phyloP scores from a whole-genome alignment of 1,140 invertebrate genomes.

The Drosophila nasuta region DNA sequence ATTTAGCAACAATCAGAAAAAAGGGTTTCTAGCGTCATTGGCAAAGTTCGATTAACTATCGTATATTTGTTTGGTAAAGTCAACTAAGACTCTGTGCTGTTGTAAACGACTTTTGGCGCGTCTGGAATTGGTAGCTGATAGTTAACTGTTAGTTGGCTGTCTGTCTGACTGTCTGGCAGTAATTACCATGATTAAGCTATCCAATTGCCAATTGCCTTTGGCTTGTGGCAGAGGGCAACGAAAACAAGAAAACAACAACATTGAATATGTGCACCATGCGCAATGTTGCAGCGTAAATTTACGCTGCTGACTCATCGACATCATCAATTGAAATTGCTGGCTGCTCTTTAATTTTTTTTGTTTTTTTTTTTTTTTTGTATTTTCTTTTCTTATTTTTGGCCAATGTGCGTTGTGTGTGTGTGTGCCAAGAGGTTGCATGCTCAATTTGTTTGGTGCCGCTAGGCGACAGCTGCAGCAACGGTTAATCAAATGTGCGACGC shows the following conservation, averaged over 20 bases:
- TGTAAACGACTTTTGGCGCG: no score
- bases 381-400: slow-evolving; percentile 2
- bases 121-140: no score
- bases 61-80: no score
- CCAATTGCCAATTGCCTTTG: not conserved
- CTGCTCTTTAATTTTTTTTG: not conserved
- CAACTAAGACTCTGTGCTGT: no score
- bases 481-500: slow-evolving; percentile 76
- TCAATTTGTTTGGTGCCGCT: slow-evolving; percentile 48
- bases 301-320: slow-evolving; percentile 10
- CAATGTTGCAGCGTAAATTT: slow-evolving; percentile 4
- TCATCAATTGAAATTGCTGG: slow-evolving; percentile 2
- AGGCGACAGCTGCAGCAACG: slow-evolving; percentile 65
- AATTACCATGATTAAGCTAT: slow-evolving; percentile 3
- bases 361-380: not conserved
- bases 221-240: no score
- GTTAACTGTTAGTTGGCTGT: not conserved
- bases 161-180: not conserved
- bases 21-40: no score
- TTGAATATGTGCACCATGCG: not conserved
- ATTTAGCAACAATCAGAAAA: no score
- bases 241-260: not conserved
- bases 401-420: slow-evolving; percentile 18
- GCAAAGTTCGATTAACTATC: no score
- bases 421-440: slow-evolving; percentile 48